Conservation (phyloP, 2,888 invertebrate genomes). For the Ectobius pallidus region DNA sequence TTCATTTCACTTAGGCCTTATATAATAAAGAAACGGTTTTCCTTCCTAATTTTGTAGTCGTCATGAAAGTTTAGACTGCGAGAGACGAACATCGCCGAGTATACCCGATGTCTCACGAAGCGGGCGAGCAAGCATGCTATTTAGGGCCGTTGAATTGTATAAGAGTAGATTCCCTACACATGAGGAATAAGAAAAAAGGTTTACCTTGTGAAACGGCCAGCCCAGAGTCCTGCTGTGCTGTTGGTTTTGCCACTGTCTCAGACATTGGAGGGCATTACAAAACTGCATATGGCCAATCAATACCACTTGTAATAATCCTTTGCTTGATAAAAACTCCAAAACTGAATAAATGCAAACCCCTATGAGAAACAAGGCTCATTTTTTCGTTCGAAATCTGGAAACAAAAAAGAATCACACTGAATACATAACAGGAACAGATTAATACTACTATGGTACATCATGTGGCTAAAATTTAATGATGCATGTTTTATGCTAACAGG, state of each 20-base stretch:
- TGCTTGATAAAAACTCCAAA: slow-evolving; percentile 7
- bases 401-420: neutral
- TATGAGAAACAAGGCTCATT: slow-evolving; percentile 31
- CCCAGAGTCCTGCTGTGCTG: slow-evolving; percentile 43
- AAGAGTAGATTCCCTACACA: no score
- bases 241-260: slow-evolving; percentile 44
- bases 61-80: no score
- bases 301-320: slow-evolving; percentile 22
- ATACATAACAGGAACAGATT: neutral
- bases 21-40: no score
- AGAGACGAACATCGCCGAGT: no score
- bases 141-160: no score
- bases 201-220: slow-evolving; percentile 40
- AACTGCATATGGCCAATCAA: slow-evolving; percentile 38
- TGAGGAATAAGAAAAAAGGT: no score
- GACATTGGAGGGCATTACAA: slow-evolving; percentile 46
- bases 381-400: slow-evolving; percentile 37
- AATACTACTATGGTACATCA: neutral
- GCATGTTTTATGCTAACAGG: no score
- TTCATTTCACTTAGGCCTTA: no score
- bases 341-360: neutral
- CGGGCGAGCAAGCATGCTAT: no score
- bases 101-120: no score
- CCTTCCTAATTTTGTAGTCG: no score
- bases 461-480: no score